Percentiles rank a stretch among this genome's conserved stretches.
phyloP scores from a whole-genome alignment of 2,888 invertebrate species.

The Tipula lateralis region DNA sequence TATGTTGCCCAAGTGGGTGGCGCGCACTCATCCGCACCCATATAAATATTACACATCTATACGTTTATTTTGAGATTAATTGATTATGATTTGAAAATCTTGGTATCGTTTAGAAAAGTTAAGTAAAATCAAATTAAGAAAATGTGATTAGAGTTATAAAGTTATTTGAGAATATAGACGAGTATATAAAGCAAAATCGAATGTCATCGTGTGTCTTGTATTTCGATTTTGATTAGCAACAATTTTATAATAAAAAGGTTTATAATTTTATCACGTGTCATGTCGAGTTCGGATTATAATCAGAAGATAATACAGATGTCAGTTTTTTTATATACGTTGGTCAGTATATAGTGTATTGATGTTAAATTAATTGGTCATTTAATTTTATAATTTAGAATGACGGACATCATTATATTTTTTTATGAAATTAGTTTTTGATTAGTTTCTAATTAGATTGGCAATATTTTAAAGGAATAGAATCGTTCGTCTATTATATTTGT shows the following conservation, averaged over 20 bases:
- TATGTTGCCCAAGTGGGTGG: neutral
- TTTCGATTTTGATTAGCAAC: neutral
- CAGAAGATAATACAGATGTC: neutral
- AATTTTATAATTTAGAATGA: no score
- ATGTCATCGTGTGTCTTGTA: neutral
- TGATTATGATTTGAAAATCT: neutral
- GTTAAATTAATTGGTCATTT: neutral
- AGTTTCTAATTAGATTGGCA: neutral
- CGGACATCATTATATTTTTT: no score
- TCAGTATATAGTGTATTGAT: neutral
- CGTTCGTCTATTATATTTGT: no score
- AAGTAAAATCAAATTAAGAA: neutral
- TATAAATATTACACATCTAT: no score
- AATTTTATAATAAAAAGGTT: conserved; percentile 13
- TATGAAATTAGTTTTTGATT: neutral
- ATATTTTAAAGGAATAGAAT: no score
- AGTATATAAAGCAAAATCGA: no score
- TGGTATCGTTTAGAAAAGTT: neutral
- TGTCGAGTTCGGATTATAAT: neutral
- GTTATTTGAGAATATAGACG: neutral
- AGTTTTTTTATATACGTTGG: neutral
- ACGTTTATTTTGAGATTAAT: neutral
- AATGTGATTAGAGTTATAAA: neutral
- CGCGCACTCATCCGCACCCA: neutral
- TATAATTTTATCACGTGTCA: conserved; percentile 19